phyloP scores from a whole-genome alignment of 2,797 vertebrate genomes.

The Diglossa cyanea region DNA sequence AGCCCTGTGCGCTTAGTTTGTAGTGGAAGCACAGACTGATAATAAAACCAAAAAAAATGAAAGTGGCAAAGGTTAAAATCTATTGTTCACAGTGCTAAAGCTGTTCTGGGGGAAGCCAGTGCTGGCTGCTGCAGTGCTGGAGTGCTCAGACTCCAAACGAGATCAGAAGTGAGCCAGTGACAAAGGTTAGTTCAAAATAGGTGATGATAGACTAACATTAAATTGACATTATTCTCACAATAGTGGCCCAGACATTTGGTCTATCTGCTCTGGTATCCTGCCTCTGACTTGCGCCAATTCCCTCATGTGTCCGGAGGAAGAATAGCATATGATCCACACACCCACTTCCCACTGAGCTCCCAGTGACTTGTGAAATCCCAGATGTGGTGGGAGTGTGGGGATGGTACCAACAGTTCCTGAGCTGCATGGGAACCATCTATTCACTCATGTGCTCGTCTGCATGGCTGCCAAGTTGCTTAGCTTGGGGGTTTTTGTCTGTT shows the following conservation, averaged over 20 bases:
- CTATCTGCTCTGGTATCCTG: constrained; percentile 58
- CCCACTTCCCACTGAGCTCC: constrained; percentile 50
- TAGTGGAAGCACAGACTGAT: constrained; percentile 68
- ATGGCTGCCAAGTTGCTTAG: constrained; percentile 9
- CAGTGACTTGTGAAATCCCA: constrained; percentile 56
- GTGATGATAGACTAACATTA: constrained; percentile 67
- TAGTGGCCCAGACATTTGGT: constrained; percentile 59
- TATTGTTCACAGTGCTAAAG: constrained; percentile 58
- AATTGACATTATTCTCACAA: constrained; percentile 64
- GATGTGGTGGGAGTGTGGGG: background rate
- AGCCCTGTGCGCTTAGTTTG: constrained; percentile 65
- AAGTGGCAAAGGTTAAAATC: constrained; percentile 72
- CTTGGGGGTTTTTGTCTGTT: background rate
- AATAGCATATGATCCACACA: constrained; percentile 51
- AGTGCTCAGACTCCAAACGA: constrained; percentile 52
- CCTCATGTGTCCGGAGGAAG: constrained; percentile 60
- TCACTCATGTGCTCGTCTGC: background rate
- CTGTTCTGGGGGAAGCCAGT: constrained; percentile 42
- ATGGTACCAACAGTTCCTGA: constrained; percentile 42
- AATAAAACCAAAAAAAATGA: constrained; percentile 73
- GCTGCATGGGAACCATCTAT: constrained; percentile 38
- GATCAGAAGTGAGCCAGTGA: constrained; percentile 62
- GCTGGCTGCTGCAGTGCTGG: background rate
- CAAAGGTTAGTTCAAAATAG: constrained; percentile 70
- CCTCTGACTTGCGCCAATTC: constrained; percentile 34